A percentile compares a stretch with the other conserved stretches of the same genome.
These are phyloP conservation scores for Porites evermanni DNA, from an alignment of 92 coral and sea anemone genomes.

Conservation along the genomic window DNA sequence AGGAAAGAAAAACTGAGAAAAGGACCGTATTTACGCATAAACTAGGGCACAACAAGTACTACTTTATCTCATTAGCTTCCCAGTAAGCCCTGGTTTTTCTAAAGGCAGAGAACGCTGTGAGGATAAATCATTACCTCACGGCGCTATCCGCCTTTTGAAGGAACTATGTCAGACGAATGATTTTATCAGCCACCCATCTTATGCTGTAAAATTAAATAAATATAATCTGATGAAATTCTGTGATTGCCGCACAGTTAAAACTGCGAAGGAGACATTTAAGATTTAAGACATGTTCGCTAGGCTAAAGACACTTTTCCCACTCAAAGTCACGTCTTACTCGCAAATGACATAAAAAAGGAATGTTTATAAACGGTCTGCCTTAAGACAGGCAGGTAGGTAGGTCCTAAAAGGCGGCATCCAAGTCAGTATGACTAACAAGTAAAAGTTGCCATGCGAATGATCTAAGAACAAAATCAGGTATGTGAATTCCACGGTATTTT, in stretches of 20 bases:
- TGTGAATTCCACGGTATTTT: neutral
- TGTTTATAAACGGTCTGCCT: neutral
- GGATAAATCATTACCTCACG: no score
- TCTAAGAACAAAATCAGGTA: neutral
- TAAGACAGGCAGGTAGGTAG: neutral
- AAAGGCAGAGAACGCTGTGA: no score
- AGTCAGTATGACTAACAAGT: neutral
- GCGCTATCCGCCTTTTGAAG: no score
- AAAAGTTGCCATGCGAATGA: neutral
- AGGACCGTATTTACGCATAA: no score
- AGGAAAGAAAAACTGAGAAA: no score
- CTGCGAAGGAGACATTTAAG: neutral
- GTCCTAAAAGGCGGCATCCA: neutral
- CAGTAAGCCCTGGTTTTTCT: no score
- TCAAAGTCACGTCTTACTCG: constrained; percentile 3
- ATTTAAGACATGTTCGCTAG: constrained; percentile 2
- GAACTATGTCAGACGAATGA: neutral
- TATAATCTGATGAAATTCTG: constrained; percentile 15
- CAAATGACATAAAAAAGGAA: neutral
- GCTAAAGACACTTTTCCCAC: neutral
- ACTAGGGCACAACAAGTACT: no score
- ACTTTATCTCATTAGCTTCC: no score
- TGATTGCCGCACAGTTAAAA: neutral
- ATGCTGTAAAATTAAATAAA: constrained; percentile 29
- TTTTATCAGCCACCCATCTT: neutral